Conservation (phyloP, 2,113 vertebrate species). For the Podocnemis expansa region DNA sequence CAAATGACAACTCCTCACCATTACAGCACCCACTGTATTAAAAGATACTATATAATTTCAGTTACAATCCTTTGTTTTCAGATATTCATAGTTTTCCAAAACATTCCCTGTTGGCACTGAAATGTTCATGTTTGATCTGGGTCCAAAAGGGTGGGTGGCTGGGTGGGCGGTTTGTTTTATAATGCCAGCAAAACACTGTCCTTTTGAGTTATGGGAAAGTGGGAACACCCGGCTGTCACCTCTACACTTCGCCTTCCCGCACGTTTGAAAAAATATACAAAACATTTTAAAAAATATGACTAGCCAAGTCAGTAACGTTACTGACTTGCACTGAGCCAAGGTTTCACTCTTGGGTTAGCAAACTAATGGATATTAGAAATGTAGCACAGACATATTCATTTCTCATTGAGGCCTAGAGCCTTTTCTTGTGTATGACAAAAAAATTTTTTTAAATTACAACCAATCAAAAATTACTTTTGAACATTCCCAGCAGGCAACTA, state of each 20-base stretch:
- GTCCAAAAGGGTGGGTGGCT: background rate
- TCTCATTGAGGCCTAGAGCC: too few relatives aligned
- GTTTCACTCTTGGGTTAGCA: background rate
- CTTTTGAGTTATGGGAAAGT: background rate
- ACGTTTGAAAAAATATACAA: background rate
- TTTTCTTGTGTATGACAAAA: too few relatives aligned
- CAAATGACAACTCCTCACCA: too few relatives aligned
- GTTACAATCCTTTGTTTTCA: background rate
- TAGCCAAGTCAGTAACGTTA: background rate
- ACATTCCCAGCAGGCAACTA: too few relatives aligned
- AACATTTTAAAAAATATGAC: background rate
- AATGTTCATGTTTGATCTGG: background rate
- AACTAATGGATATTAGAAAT: background rate
- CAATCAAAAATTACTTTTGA: too few relatives aligned
- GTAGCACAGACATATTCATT: too few relatives aligned
- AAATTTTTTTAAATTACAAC: too few relatives aligned
- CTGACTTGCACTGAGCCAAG: background rate
- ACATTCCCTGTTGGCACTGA: background rate
- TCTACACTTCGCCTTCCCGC: background rate
- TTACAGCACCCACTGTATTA: too few relatives aligned
- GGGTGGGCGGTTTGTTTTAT: too few relatives aligned
- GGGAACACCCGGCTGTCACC: background rate
- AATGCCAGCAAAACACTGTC: background rate
- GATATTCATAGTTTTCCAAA: background rate
- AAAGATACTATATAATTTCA: too few relatives aligned